Evolutionary conservation across 2,888 invertebrate genomes (phyloP).

Genomic region (Leucania comma): DNA sequence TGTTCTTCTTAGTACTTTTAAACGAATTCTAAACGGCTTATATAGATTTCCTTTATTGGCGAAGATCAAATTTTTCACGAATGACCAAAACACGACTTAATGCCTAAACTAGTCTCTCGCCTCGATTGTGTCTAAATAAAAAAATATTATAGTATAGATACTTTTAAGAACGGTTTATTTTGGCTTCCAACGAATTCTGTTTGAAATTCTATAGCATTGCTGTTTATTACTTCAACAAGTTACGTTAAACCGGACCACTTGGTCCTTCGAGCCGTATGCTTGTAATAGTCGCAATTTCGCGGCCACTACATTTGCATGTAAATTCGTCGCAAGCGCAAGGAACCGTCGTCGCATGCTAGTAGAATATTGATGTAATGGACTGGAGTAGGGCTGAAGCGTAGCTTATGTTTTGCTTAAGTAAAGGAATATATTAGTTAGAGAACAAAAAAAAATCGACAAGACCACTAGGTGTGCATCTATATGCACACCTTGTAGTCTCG

Average conservation of each 20-base stretch:
- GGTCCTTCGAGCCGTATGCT: slow-evolving; percentile 35
- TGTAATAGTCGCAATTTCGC: slow-evolving; percentile 56
- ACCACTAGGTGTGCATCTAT: too few species aligned
- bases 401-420: neutral
- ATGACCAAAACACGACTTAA: neutral
- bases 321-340: slow-evolving; percentile 60
- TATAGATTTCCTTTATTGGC: slow-evolving; percentile 17
- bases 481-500: too few species aligned
- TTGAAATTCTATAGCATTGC: neutral
- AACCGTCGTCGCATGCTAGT: slow-evolving; percentile 47
- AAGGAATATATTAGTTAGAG: neutral
- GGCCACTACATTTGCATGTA: slow-evolving; percentile 69
- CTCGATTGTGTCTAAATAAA: neutral
- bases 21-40: neutral
- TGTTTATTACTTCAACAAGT: slow-evolving; percentile 22
- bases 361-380: slow-evolving; percentile 58
- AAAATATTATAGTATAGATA: neutral
- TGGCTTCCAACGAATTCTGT: neutral
- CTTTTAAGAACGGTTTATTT: neutral
- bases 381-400: slow-evolving; percentile 42
- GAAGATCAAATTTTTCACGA: slow-evolving; percentile 19
- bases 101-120: neutral
- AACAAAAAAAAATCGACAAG: too few species aligned
- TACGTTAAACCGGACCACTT: slow-evolving; percentile 35
- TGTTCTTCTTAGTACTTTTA: neutral